Evolutionary conservation across 2,797 vertebrate genomes (phyloP).

Genomic region (Halcyon badia): DNA sequence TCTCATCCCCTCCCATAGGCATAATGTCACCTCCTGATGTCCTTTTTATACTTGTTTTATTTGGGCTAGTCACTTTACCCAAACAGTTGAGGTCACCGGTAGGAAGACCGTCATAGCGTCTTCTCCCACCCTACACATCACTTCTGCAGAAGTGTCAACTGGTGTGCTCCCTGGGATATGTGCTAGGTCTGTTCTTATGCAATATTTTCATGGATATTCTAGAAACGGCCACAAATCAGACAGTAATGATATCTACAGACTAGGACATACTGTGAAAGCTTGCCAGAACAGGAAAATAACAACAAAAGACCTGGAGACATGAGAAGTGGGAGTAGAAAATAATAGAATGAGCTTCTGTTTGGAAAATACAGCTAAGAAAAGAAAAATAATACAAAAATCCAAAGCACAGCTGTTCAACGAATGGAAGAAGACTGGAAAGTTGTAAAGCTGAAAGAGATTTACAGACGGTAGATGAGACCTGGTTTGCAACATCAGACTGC

Average conservation of each 20-base stretch:
- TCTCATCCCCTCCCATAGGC: background rate
- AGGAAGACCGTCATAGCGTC: background rate
- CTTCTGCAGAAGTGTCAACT: background rate
- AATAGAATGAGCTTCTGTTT: background rate
- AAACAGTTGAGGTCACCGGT: background rate
- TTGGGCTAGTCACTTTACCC: background rate
- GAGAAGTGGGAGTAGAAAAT: background rate
- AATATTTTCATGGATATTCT: background rate
- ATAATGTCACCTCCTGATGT: background rate
- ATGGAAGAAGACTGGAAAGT: background rate
- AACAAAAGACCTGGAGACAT: background rate
- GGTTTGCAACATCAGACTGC: background rate
- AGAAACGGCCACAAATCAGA: background rate
- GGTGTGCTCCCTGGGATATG: background rate
- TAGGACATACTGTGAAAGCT: background rate
- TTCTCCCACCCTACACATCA: background rate
- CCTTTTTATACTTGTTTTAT: background rate
- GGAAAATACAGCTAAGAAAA: conserved; percentile 30
- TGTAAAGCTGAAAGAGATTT: conserved; percentile 21
- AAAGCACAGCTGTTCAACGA: background rate
- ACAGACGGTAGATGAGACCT: conserved; percentile 13
- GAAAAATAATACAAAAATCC: background rate
- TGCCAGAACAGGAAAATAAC: conserved; percentile 4
- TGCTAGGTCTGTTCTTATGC: background rate
- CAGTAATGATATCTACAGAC: background rate